phyloP scores from a whole-genome alignment of 1,140 invertebrate genomes.

The Hycleus cichorii region DNA sequence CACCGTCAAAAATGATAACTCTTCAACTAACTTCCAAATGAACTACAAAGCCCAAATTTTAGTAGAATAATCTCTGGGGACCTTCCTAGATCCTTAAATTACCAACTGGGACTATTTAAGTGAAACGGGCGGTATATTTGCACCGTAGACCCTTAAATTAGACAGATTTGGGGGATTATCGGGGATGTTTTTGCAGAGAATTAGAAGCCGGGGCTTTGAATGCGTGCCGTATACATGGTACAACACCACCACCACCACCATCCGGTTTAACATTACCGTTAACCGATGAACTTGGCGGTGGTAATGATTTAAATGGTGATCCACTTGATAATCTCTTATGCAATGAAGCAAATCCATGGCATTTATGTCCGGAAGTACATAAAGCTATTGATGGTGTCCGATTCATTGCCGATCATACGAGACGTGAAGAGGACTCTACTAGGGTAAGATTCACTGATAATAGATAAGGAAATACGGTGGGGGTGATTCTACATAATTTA shows the following conservation, averaged over 20 bases:
- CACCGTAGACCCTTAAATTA: no score
- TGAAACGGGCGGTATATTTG: no score
- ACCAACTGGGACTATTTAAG: background rate
- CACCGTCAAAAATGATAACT: no score
- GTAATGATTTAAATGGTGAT: slow-evolving; percentile 21
- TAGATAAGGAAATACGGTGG: no score
- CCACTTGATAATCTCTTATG: slow-evolving; percentile 25
- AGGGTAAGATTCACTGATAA: slow-evolving; percentile 52
- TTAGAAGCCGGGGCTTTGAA: slow-evolving; percentile 49
- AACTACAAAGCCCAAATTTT: no score
- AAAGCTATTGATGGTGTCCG: slow-evolving; percentile 86
- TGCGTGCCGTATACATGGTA: slow-evolving; percentile 56
- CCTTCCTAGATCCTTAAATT: no score
- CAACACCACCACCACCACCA: slow-evolving; percentile 48
- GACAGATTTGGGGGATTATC: no score
- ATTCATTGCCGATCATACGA: slow-evolving; percentile 89
- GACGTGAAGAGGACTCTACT: slow-evolving; percentile 84
- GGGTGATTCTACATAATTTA: no score
- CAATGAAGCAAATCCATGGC: slow-evolving; percentile 54
- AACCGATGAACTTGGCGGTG: slow-evolving; percentile 21
- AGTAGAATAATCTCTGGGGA: no score
- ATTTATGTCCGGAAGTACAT: slow-evolving; percentile 83
- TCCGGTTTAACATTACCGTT: slow-evolving; percentile 33
- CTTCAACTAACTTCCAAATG: no score
- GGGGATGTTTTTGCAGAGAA: slow-evolving; percentile 41